Evolutionary conservation across 2,888 invertebrate species (phyloP), one percentile per base, ranked within the genome.

Genomic region (Tillus elongatus): DNA sequence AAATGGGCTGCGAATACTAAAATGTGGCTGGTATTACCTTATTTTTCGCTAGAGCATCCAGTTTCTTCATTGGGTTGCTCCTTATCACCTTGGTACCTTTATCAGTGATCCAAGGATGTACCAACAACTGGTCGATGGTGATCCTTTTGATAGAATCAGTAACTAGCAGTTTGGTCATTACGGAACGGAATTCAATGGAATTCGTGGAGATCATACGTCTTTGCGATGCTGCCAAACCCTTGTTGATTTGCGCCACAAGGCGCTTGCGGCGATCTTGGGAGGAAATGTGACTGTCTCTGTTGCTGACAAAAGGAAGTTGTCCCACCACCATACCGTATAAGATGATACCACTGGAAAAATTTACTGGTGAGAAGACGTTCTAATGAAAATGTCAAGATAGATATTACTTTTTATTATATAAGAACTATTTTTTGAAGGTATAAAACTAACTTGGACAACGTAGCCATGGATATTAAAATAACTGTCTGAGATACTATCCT

Each of bases 321-420:
- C 83, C 83, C 12, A 80, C 71, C 53, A 79, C 74, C 81, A 83
- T 82, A 32, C 79, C 81, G 66, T 81, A 84, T 43, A 82, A 70
- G 42, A 83, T 79, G 49, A 83, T 78, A 19, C 83, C 83, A 45
- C 82, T 82, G 66, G 10, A 44, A 50, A 47, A 37, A 15, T n/a
- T n/a, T n/a, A n/a, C n/a, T n/a, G n/a, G n/a, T n/a, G n/a, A n/a
- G n/a, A n/a, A n/a, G n/a, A n/a, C n/a, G n/a, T n/a, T n/a, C n/a
- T n/a, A n/a, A n/a, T n/a, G n/a, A n/a, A n/a, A n/a, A n/a, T n/a
- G n/a, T n/a, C n/a, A n/a, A n/a, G n/a, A n/a, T n/a, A n/a, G n/a
- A n/a, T n/a, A n/a, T n/a, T n/a, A n/a, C n/a, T n/a, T n/a, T n/a
- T n/a, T n/a, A n/a, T n/a, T n/a, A n/a, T n/a, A n/a, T n/a, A n/a